Percentiles rank a stretch among this genome's conserved stretches.
These are phyloP conservation scores for Meleagris gallopavo DNA, from an alignment of 2,113 vertebrate genomes.

Conservation along the genomic window DNA sequence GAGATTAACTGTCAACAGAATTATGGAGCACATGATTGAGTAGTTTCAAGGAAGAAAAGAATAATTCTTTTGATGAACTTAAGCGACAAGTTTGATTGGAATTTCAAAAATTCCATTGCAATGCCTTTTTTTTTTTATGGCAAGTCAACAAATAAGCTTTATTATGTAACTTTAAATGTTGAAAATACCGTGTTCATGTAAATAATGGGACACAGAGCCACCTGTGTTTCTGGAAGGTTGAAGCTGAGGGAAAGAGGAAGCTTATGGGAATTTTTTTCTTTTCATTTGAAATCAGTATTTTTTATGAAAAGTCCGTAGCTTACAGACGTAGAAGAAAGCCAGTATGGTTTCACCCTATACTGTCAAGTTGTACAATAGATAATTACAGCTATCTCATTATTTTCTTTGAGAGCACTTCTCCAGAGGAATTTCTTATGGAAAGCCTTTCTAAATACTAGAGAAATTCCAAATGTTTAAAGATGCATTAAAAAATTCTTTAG, in stretches of 20 bases:
- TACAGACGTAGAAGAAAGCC: neutral
- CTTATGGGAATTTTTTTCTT: neutral
- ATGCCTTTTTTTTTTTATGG: neutral
- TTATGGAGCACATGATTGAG: fast-evolving
- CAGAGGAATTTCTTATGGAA: too few species aligned
- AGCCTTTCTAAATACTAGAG: neutral
- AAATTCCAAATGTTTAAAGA: neutral
- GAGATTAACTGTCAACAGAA: neutral
- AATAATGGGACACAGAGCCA: neutral
- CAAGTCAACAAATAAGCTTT: neutral
- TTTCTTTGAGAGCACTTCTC: neutral
- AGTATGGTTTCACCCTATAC: neutral
- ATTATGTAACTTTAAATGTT: fast-evolving
- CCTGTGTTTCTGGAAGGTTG: neutral
- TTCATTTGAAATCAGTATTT: neutral
- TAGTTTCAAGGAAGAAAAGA: neutral
- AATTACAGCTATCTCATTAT: neutral
- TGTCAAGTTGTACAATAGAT: neutral
- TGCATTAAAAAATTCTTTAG: neutral
- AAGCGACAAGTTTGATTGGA: neutral
- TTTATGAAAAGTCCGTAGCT: neutral
- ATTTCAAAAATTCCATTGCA: neutral
- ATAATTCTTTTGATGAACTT: neutral
- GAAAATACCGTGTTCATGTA: neutral
- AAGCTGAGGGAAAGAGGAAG: neutral